Conservation (phyloP, 2,888 invertebrate genomes). For the Harpagoxenus sublaevis region DNA sequence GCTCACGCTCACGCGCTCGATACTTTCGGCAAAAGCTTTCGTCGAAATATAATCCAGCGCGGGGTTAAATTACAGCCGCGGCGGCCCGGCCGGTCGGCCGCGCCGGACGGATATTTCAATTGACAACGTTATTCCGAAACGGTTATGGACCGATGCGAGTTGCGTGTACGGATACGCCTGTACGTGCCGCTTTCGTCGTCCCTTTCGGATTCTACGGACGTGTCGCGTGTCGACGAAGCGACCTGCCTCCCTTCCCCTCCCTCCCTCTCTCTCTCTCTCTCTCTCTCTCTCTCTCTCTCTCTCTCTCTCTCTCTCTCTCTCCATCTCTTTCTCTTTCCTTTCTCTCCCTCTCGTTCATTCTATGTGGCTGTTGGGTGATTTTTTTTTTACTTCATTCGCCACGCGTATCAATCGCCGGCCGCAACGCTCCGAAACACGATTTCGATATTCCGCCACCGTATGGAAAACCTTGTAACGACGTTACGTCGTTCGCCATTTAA, state of each 20-base stretch:
- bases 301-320: not conserved
- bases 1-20: conserved; percentile 50
- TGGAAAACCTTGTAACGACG: conserved; percentile 53
- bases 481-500: conserved; percentile 58
- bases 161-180: conserved; percentile 53
- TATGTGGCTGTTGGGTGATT: conserved; percentile 32
- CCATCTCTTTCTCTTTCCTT: conserved; percentile 8
- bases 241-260: not conserved
- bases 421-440: conserved; percentile 51
- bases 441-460: conserved; percentile 55
- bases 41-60: conserved; percentile 74
- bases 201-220: conserved; percentile 54
- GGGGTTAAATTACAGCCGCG: conserved; percentile 72
- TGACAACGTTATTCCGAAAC: conserved; percentile 72
- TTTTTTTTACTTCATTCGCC: conserved; percentile 55
- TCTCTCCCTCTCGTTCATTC: not conserved
- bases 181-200: conserved; percentile 57
- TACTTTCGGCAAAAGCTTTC: conserved; percentile 77
- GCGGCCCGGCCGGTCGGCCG: conserved; percentile 39
- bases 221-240: conserved; percentile 48
- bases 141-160: conserved; percentile 58
- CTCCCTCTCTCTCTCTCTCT: not conserved
- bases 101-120: conserved; percentile 69
- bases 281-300: not conserved
- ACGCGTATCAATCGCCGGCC: conserved; percentile 49